A percentile compares a stretch with the other conserved stretches of the same genome.
Evolutionary conservation across 2,888 invertebrate species (phyloP).

Genomic region (Neuroscelio doddi): DNA sequence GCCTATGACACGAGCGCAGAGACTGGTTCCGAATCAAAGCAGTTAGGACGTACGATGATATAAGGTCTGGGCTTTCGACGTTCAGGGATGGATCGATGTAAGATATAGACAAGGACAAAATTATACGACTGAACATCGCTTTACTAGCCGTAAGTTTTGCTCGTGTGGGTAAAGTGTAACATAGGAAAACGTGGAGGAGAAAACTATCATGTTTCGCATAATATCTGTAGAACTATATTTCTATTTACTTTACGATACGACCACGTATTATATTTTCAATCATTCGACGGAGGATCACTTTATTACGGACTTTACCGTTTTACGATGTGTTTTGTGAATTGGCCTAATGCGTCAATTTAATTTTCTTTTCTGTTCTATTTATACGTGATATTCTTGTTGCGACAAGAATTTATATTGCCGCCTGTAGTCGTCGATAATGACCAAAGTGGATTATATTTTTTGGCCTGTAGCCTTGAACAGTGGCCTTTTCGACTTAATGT

Average conservation of each 20-base stretch:
- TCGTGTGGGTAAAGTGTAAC: constrained; percentile 11
- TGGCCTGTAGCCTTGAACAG: constrained; percentile 67
- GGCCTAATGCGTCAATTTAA: constrained; percentile 1
- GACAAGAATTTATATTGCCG: constrained; percentile 1
- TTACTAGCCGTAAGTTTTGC: constrained; percentile 19
- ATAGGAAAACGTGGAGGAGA: constrained; percentile 16
- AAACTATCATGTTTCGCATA: constrained; percentile 24
- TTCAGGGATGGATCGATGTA: constrained; percentile 3
- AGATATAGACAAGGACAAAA: constrained; percentile 12
- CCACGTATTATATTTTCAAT: constrained; percentile 17
- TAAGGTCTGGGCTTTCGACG: constrained; percentile 5
- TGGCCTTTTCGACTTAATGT: constrained; percentile 68
- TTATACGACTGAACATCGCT: constrained; percentile 37
- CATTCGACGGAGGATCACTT: neutral
- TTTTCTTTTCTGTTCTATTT: constrained; percentile 4
- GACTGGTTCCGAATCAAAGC: constrained; percentile 42
- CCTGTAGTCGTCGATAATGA: neutral
- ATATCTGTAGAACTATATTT: constrained; percentile 16
- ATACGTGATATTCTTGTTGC: neutral
- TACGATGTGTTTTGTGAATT: neutral
- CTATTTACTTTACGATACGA: constrained; percentile 15
- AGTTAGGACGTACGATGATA: constrained; percentile 23
- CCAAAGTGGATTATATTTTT: constrained; percentile 54
- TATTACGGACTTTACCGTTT: neutral
- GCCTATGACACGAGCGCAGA: constrained; percentile 17